These are phyloP conservation scores for Lacerta agilis DNA, from an alignment of 2,797 vertebrate genomes.

Conservation along the genomic window DNA sequence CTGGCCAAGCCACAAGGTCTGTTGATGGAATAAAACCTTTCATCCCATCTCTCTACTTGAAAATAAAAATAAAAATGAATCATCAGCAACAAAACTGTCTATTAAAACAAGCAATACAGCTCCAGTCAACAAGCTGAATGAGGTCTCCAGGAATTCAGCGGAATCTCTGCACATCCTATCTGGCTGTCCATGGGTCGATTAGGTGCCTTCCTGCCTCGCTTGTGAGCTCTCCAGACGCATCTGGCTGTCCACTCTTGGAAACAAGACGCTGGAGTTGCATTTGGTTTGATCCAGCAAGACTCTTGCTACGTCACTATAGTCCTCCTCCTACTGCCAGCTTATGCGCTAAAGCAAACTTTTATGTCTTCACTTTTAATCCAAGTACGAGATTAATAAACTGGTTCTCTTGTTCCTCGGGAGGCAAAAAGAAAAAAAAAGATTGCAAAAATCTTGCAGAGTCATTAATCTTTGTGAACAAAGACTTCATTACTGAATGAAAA, in stretches of 20 bases:
- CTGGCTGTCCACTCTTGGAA: neutral
- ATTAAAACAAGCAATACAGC: constrained; percentile 16
- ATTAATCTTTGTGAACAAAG: constrained; percentile 55
- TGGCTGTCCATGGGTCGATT: neutral
- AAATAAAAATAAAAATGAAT: neutral
- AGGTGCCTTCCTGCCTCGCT: neutral
- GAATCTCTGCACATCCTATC: neutral
- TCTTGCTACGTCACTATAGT: neutral
- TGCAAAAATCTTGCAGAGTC: constrained; percentile 15
- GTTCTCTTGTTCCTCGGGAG: constrained; percentile 8
- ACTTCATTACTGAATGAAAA: constrained; percentile 31
- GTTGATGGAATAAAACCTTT: constrained; percentile 29
- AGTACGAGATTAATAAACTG: constrained; percentile 45
- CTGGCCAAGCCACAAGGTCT: neutral
- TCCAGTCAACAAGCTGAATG: constrained; percentile 33
- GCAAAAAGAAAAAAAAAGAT: neutral
- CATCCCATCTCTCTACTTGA: constrained; percentile 27
- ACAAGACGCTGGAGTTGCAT: too few relatives aligned
- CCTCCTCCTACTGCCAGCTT: neutral
- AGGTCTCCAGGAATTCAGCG: constrained; percentile 11
- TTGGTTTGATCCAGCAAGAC: neutral
- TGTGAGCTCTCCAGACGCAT: neutral
- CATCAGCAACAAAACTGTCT: neutral
- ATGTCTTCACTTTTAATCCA: constrained; percentile 33
- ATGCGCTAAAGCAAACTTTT: constrained; percentile 30